phyloP scores from a whole-genome alignment of 2,888 invertebrate genomes.

The Escarpia spicata region DNA sequence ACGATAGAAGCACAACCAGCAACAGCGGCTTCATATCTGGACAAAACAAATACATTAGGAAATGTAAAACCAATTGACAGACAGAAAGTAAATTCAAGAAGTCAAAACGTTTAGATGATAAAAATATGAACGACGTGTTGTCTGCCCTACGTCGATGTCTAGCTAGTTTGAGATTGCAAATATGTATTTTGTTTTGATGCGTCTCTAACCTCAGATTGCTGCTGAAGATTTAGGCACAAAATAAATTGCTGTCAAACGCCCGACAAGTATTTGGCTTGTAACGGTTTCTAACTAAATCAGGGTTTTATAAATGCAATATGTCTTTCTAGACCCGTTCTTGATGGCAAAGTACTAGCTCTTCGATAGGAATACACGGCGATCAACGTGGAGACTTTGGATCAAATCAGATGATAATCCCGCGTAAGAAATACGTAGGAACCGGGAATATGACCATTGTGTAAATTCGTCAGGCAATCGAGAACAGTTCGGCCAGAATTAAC shows the following conservation, averaged over 20 bases:
- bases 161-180: too few relatives aligned
- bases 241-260: background rate
- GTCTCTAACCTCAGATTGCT: too few relatives aligned
- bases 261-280: background rate
- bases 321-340: background rate
- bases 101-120: background rate
- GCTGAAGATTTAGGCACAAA: too few relatives aligned
- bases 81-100: background rate
- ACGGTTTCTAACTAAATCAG: background rate
- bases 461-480: background rate
- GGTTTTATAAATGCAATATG: background rate
- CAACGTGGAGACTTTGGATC: background rate
- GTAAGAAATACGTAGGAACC: background rate
- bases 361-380: background rate
- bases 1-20: background rate
- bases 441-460: background rate
- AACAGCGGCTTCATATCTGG: background rate
- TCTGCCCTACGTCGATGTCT: too few relatives aligned
- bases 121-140: background rate
- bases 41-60: background rate
- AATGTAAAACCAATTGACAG: background rate
- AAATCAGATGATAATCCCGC: background rate
- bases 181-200: too few relatives aligned
- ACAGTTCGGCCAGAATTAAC: background rate
- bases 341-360: background rate